A percentile compares a stretch with the other conserved stretches of the same genome.
Conservation (phyloP, 1,140 invertebrate species). For the Euborellia annulipes region DNA sequence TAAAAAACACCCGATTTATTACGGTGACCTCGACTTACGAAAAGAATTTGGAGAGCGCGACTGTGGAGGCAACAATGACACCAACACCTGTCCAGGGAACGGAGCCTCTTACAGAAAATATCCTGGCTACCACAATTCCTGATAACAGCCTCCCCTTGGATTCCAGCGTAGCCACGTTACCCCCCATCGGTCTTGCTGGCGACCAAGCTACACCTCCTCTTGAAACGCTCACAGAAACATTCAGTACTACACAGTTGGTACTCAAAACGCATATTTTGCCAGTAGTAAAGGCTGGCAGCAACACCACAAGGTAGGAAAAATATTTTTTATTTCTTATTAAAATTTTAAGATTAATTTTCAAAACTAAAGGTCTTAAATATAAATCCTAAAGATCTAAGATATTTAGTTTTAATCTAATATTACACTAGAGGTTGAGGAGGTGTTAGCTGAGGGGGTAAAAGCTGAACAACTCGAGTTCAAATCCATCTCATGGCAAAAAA, state of each 20-base stretch:
- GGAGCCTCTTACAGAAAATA: constrained; percentile 71
- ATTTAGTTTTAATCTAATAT: too few species aligned
- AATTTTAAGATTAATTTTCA: too few species aligned
- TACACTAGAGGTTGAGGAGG: too few species aligned
- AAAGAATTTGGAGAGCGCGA: constrained; percentile 40
- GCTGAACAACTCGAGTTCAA: too few species aligned
- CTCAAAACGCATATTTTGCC: constrained; percentile 75
- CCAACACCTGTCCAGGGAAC: constrained; percentile 33
- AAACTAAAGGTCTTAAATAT: too few species aligned
- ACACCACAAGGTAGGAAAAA: constrained; percentile 38
- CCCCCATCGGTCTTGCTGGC: constrained; percentile 54
- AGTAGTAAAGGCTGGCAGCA: constrained; percentile 48
- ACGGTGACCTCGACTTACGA: constrained; percentile 69
- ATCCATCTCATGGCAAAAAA: too few species aligned
- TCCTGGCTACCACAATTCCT: constrained; percentile 54
- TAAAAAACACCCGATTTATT: constrained; percentile 71
- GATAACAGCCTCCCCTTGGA: constrained; percentile 40
- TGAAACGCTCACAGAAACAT: constrained; percentile 78
- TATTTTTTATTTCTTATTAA: too few species aligned
- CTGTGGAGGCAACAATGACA: constrained; percentile 30
- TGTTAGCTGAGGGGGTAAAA: too few species aligned
- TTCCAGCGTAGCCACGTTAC: constrained; percentile 63
- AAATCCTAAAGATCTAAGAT: too few species aligned
- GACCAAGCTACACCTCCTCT: constrained; percentile 62
- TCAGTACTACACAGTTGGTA: constrained; percentile 73